A percentile compares a stretch with the other conserved stretches of the same genome.
Evolutionary conservation across 2,797 vertebrate genomes (phyloP).

Genomic region (Myiotriccus ornatus): DNA sequence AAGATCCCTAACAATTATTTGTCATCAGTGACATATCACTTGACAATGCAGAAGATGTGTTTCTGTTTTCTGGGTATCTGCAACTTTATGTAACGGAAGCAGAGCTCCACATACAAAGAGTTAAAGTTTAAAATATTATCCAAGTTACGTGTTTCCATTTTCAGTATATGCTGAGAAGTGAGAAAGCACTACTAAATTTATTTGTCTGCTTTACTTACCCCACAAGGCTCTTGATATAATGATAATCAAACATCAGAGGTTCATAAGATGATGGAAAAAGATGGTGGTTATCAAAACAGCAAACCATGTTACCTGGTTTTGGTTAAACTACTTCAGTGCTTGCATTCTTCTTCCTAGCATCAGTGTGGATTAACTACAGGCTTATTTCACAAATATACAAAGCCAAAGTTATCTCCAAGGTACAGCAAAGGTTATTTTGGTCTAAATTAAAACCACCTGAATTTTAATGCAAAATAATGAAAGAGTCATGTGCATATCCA

Average conservation of each 20-base stretch:
- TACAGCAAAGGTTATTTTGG: not conserved
- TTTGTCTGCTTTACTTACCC: not conserved
- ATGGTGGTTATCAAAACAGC: not conserved
- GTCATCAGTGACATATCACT: not conserved
- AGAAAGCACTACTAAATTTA: not conserved
- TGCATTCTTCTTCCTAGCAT: not conserved
- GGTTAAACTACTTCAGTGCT: not conserved
- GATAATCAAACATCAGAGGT: not conserved
- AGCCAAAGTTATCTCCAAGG: not conserved
- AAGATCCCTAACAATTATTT: not conserved
- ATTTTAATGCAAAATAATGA: constrained; percentile 4
- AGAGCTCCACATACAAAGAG: not conserved
- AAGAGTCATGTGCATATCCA: not conserved
- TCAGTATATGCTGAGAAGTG: not conserved
- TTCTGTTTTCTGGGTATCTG: not conserved
- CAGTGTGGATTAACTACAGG: not conserved
- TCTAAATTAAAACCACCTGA: not conserved
- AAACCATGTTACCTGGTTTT: not conserved
- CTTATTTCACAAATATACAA: not conserved
- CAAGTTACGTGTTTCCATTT: not conserved
- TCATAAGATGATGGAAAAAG: not conserved
- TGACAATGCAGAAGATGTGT: not conserved
- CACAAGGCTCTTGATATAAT: not conserved
- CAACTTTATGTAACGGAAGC: not conserved
- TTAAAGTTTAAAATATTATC: not conserved